These are phyloP conservation scores for Rutpela maculata DNA, from an alignment of 2,888 invertebrate species.

Conservation along the genomic window DNA sequence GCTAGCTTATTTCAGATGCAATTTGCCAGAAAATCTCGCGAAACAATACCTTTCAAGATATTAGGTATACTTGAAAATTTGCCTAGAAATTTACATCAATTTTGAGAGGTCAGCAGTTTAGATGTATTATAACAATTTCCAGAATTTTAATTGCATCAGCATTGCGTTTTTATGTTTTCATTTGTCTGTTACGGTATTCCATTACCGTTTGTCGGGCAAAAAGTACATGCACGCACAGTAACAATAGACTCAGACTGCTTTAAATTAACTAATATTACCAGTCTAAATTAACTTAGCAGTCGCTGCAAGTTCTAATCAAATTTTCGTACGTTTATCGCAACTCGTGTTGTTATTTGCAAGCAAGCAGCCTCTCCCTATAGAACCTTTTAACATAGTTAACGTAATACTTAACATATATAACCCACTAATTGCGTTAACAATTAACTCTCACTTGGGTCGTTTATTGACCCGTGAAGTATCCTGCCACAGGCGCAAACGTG, in stretches of 20 bases:
- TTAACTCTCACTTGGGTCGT: constrained; percentile 33
- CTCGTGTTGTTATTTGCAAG: neutral
- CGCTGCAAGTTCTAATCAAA: neutral
- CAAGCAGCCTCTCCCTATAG: neutral
- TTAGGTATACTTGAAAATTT: too few species aligned
- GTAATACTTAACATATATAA: constrained; percentile 13
- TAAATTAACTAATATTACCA: neutral
- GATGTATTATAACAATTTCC: neutral
- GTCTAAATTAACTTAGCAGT: neutral
- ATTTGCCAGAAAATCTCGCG: too few species aligned
- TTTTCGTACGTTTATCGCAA: neutral
- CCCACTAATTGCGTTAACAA: constrained; percentile 24
- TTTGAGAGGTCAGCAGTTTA: too few species aligned
- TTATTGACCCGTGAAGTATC: constrained; percentile 25
- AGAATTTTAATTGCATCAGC: constrained; percentile 8
- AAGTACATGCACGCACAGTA: neutral
- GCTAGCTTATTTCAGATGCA: too few species aligned
- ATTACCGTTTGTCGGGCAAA: neutral
- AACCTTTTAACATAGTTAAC: constrained; percentile 25
- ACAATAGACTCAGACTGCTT: neutral
- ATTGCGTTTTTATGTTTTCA: neutral
- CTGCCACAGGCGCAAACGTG: neutral
- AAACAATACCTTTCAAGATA: too few species aligned
- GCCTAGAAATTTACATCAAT: too few species aligned
- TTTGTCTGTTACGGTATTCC: neutral